Evolutionary conservation across 2,797 vertebrate genomes (phyloP), one percentile per base, ranked within the genome.

Genomic region (Cryptoprocta ferox): DNA sequence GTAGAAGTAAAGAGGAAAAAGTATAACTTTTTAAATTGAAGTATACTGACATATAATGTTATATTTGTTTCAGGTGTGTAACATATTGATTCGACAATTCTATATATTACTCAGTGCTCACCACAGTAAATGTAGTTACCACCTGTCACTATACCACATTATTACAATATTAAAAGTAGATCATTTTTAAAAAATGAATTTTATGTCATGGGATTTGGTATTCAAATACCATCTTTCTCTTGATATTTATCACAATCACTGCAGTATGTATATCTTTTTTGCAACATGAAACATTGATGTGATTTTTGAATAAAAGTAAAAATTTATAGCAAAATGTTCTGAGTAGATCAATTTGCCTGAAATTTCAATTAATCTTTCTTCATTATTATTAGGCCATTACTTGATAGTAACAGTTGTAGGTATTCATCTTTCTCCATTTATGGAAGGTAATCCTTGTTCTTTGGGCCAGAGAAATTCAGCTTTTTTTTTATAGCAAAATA

Each of bases 1-100:
- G 32, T 28, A 53, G 39, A 85, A 42, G 35, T 85, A 89, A 97
- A 86, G 80, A 85, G 12, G 6, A 86, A 86, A 65, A 71, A 96
- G n/a, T 50, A 13, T 30, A 61, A 80, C 13, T 70, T 95, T 90
- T 59, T 28, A 30, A 1, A 76, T 73, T 73, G 70, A 73, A 73
- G 39, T 73, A 28, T 73, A 73, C 28, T 42, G 70, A 35, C n/a
- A 68, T 19, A 68, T n/a, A 68, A 68, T 35, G 66, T 68, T 35
- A 21, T 68, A 68, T 68, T 68, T 35, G 66, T 68, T 35, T 68
- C n/a, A 35, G 16, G n/a, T 68, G n/a, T 68, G 21, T n/a, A 68
- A 35, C n/a, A 35, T 35, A 35, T 35, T 68, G n/a, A 35, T 68
- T 68, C 2, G 32, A 68, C 66, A 21, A 21, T 21, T 68, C 66